These are phyloP conservation scores for Rhombomys opimus DNA, from an alignment of 2,113 vertebrate genomes.

Conservation along the genomic window DNA sequence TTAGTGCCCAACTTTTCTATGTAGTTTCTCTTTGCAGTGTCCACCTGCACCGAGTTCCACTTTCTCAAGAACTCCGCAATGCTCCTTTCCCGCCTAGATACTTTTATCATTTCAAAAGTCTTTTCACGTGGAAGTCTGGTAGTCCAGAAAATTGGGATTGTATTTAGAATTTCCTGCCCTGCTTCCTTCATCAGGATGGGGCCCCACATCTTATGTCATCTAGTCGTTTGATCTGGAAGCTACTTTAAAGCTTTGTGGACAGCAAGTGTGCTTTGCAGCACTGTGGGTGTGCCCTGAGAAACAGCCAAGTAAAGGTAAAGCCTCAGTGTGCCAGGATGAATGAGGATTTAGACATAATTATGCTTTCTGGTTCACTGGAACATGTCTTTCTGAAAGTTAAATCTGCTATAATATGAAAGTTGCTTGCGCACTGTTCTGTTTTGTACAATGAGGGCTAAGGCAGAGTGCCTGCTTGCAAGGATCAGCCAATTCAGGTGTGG, in stretches of 20 bases:
- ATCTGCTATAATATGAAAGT: constrained; percentile 22
- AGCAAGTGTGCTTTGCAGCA: background rate
- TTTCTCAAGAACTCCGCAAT: background rate
- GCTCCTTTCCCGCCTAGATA: background rate
- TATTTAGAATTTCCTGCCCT: background rate
- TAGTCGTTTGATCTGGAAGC: background rate
- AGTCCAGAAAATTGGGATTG: background rate
- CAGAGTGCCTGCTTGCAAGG: constrained; percentile 28
- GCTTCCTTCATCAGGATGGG: background rate
- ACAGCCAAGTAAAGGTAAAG: constrained; percentile 29
- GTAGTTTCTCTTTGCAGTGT: background rate
- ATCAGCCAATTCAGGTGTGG: constrained; percentile 44
- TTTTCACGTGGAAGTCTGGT: background rate
- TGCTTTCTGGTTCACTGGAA: constrained; percentile 66
- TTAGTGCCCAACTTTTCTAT: background rate
- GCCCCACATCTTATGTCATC: background rate
- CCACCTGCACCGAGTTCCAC: background rate
- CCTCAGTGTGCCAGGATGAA: background rate
- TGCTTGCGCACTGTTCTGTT: background rate
- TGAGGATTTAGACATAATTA: constrained; percentile 51
- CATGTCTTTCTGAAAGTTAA: constrained; percentile 65
- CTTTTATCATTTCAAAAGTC: background rate
- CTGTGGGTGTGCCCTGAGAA: constrained; percentile 48
- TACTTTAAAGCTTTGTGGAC: constrained; percentile 26
- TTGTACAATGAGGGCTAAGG: background rate